Conservation (phyloP, 1,140 invertebrate genomes). For the Andrena cerasifolii region DNA sequence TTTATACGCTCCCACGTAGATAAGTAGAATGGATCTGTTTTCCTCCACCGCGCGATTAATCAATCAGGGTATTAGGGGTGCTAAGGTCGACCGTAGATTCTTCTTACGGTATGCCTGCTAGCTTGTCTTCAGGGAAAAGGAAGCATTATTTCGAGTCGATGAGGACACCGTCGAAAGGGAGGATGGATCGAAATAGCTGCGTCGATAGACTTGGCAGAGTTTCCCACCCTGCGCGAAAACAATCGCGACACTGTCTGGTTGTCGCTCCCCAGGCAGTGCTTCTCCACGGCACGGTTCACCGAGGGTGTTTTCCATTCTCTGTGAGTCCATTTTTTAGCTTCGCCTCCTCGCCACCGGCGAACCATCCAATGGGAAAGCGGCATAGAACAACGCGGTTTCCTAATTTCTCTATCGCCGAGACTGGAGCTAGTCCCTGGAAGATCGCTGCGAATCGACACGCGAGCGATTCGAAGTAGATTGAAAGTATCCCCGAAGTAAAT, state of each 20-base stretch:
- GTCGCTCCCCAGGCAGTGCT: background rate
- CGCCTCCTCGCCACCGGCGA: too few species aligned
- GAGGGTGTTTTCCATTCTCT: background rate
- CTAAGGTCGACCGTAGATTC: background rate
- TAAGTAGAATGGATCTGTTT: background rate
- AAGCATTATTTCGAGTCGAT: constrained; percentile 35
- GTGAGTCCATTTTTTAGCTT: background rate
- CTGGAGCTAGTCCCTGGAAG: constrained; percentile 8
- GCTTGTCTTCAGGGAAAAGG: too few species aligned
- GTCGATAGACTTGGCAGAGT: constrained; percentile 28
- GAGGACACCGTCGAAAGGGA: background rate
- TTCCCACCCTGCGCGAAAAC: constrained; percentile 6
- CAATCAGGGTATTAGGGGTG: background rate
- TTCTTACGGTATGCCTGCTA: background rate
- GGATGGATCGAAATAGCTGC: constrained; percentile 1
- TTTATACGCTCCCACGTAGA: background rate
- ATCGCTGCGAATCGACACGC: constrained; percentile 39
- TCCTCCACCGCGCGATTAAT: background rate
- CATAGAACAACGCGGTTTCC: background rate
- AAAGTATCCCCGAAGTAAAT: constrained; percentile 30
- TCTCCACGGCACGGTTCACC: background rate
- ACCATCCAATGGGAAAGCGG: background rate
- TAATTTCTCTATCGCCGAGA: constrained; percentile 14
- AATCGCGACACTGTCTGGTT: constrained; percentile 18
- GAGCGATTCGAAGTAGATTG: constrained; percentile 31